phyloP scores from a whole-genome alignment of 2,888 invertebrate genomes.

The Apocheima hispidaria region DNA sequence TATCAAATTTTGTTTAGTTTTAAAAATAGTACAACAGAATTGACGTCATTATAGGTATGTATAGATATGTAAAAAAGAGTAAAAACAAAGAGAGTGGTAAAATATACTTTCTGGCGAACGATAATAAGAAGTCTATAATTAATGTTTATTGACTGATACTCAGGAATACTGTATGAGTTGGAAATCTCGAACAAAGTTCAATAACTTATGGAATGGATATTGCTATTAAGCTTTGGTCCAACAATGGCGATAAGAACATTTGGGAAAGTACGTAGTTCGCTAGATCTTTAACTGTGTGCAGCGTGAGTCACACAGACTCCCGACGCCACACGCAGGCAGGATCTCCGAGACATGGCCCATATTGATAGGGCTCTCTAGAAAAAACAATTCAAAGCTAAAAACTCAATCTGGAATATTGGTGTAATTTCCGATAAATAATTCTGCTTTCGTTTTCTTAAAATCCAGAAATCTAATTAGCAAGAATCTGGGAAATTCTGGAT shows the following conservation, averaged over 20 bases:
- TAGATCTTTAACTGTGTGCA: neutral
- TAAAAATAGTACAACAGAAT: too few relatives aligned
- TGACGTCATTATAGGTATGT: too few relatives aligned
- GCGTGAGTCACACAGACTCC: conserved; percentile 51
- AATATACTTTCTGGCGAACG: too few relatives aligned
- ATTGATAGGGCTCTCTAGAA: conserved; percentile 10
- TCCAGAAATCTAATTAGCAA: neutral
- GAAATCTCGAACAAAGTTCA: conserved; percentile 2
- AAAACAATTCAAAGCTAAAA: neutral
- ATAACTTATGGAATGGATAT: neutral
- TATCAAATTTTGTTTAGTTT: too few relatives aligned
- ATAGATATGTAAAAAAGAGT: too few relatives aligned
- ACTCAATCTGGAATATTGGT: neutral
- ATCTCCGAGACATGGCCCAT: conserved; percentile 18
- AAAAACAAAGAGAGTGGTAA: too few relatives aligned
- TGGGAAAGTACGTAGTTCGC: conserved; percentile 14
- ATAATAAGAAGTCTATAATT: too few relatives aligned
- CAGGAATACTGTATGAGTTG: neutral
- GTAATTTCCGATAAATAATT: neutral
- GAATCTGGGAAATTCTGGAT: neutral
- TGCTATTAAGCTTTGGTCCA: conserved; percentile 17
- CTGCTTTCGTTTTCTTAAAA: neutral
- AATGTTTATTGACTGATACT: too few relatives aligned
- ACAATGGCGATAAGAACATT: conserved; percentile 5
- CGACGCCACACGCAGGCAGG: conserved; percentile 44